Base-by-base conservation (phyloP, 1,140 invertebrate genomes). In the Brachystomella parvula region DNA sequence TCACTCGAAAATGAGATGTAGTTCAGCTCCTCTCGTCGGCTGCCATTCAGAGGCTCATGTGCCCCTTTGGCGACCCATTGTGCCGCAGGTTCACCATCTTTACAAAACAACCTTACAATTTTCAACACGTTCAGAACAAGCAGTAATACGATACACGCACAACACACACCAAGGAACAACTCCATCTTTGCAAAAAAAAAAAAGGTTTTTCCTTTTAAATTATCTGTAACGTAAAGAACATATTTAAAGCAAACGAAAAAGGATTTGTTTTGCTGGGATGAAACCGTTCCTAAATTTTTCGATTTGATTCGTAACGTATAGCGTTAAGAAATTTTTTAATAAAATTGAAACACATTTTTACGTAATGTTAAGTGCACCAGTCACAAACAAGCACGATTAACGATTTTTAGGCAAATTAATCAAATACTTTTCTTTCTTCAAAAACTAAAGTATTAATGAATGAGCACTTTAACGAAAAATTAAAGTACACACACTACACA, bases 21-120 rank as follows among this genome's bases (percentile, higher is more conserved):
- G 71, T 68, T 66, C 68, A 73, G 64, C 71, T 73, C 71, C 68
- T 66, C 49, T 53, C 71, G 70, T 70, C 71, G 71, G 68, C 71
- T 70, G 68, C 71, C 68, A 70, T 72, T 60, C 63, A 62, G 12
- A 65, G 71, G 67, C 68, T 67, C 63, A 65, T 53, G 68, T 64
- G 66, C 69, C 66, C n/a, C 68, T 67, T 70, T 70, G 68, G 71
- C 69, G 71, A 73, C 71, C 64, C 66, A 61, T 64, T 68, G 68
- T 58, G 69, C 69, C 68, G 47, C 71, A 73, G 71, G 71, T 73
- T 73, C 66, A 64, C 49, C 71, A 73, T 65, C 68, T 72, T 69
- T 72, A 60, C 49, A 70, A 70, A 73, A 70, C 66, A 68, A 66
- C n/a, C n/a, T n/a, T 68, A 71, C 59, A 21, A 62, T 68, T 68